Base-by-base conservation (phyloP, 2,888 invertebrate species). In the Torymus tubicola region DNA sequence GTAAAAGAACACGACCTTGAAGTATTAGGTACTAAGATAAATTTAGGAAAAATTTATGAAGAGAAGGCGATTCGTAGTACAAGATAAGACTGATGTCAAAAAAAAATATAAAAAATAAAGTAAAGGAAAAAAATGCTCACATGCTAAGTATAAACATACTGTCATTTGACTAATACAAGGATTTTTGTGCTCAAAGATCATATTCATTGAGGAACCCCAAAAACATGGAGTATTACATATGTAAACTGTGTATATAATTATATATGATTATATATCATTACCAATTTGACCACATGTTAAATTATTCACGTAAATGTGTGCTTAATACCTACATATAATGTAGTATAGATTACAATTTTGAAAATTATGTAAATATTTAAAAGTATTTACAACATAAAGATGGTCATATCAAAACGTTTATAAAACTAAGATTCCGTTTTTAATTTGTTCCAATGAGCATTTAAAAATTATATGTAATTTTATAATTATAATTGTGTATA, bases 61-160 rank as follows among this genome's bases (percentile, higher is more conserved):
- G 58, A 42, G 61, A 65, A 70, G 50, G 18, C 10, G 57, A 73
- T 76, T 71, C 75, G 76, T 84, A 86, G 83, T 84, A 86, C 84
- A 84, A 85, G 82, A 86, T 82, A 87, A 87, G 87, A 87, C 86
- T 87, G 87, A 87, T 80, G 83, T 77, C 79, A 81, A 78, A 77
- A 80, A 77, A 76, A 75, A 63, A 74, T 68, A 52, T 65, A 61
- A 64, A 65, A 31, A 65, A 24, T 50, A 57, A 31, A 67, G 50
- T 50, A 24, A 67, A 31, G 21, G 18, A 58, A 31, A 42, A 61
- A 55, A 55, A 50, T 21, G 13, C 21, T 68, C 10, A 63, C 12
- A 72, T n/a, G 52, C 24, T 53, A 68, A 69, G 61, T 65, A 76
- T 58, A 72, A 73, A 72, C 31, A 57, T 72, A 71, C 71, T 68